Evolutionary conservation across 2,113 vertebrate genomes (phyloP).

Genomic region (Eurystomus gularis): DNA sequence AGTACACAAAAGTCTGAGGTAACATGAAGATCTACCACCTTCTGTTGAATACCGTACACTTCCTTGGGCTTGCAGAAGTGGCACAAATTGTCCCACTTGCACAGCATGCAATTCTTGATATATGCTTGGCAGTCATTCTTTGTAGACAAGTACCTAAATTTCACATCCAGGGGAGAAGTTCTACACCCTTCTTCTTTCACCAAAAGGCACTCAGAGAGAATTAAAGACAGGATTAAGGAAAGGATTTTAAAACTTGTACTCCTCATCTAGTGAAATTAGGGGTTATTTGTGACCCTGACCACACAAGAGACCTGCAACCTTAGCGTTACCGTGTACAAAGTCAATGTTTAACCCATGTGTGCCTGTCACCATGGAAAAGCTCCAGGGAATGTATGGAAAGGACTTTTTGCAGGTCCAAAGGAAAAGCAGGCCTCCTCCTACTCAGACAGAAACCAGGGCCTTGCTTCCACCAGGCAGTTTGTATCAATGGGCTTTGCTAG

Average conservation of each 20-base stretch:
- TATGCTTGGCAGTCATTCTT: background rate
- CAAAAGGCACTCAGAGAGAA: background rate
- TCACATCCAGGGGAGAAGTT: background rate
- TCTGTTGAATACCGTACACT: background rate
- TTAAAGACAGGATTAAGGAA: background rate
- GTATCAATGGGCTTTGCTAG: background rate
- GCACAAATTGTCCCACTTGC: background rate
- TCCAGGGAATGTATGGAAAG: fast-evolving
- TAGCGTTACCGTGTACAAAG: background rate
- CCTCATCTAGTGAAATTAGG: background rate
- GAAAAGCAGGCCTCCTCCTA: background rate
- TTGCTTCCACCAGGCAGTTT: background rate
- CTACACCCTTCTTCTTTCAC: background rate
- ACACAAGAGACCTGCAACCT: background rate
- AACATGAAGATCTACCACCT: background rate
- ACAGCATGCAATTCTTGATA: background rate
- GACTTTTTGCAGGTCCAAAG: background rate
- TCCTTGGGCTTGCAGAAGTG: background rate
- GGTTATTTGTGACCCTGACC: background rate
- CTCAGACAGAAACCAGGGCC: background rate
- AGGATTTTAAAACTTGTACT: background rate
- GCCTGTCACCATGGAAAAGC: background rate
- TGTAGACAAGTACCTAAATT: background rate
- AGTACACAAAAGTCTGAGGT: background rate
- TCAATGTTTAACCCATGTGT: background rate